Percentiles rank a stretch among this genome's conserved stretches.
Conservation (phyloP, 1,140 invertebrate species). For the Rhopalosiphum maidis region DNA sequence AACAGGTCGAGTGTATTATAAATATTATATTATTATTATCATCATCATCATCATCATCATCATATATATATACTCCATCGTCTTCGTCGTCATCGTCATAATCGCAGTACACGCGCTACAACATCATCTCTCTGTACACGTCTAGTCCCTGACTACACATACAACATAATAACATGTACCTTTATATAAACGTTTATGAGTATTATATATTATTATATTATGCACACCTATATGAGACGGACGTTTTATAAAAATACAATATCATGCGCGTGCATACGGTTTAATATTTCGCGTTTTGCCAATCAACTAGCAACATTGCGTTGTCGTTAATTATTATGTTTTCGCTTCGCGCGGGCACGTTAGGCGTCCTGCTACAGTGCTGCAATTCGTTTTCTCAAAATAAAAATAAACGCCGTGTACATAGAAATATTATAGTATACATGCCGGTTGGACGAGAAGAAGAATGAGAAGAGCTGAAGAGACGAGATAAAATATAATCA, state of each 20-base stretch:
- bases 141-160: no score
- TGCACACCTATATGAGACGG: neutral
- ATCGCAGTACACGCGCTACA: neutral
- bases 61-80: neutral
- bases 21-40: neutral
- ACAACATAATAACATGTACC: no score
- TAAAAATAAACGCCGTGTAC: neutral
- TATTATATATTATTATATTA: conserved; percentile 16
- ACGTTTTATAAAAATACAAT: neutral
- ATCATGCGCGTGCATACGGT: neutral
- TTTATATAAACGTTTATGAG: neutral
- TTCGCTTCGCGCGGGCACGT: neutral
- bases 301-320: neutral
- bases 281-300: conserved; percentile 19
- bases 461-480: conserved; percentile 41
- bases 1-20: conserved; percentile 22
- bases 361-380: neutral
- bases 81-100: neutral
- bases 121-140: neutral
- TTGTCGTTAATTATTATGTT: conserved; percentile 20
- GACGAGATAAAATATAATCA: conserved; percentile 51
- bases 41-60: neutral
- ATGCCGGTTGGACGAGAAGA: neutral
- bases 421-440: conserved; percentile 19
- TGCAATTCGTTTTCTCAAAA: neutral